These are phyloP conservation scores for Pentamera pediparva DNA, from an alignment of 53 echinoderm and acorn worm species.

Conservation along the genomic window DNA sequence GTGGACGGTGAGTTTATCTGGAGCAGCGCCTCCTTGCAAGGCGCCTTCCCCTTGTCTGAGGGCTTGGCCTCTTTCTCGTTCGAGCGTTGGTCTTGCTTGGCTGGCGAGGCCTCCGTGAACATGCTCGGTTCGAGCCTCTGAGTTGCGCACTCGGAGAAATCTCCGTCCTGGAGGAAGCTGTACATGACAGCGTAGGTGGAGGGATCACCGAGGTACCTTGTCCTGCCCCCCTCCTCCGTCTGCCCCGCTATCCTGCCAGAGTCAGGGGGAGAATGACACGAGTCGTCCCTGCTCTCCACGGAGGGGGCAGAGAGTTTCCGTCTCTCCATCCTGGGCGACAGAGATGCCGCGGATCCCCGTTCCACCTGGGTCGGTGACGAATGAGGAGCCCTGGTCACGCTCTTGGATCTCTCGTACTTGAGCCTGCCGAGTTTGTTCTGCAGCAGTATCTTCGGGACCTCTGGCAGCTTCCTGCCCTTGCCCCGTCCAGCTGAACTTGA, in stretches of 20 bases:
- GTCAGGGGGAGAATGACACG: constrained; percentile 66
- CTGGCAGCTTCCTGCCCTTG: constrained; percentile 76
- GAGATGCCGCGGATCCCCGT: constrained; percentile 28
- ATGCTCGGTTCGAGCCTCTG: constrained; percentile 87
- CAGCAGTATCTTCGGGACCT: constrained; percentile 83
- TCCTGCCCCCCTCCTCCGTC: not conserved
- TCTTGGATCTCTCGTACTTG: constrained; percentile 52
- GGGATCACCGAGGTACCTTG: constrained; percentile 53
- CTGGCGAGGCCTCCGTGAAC: constrained; percentile 62
- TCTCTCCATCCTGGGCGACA: constrained; percentile 44
- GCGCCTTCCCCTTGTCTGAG: constrained; percentile 5
- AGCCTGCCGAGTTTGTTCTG: constrained; percentile 80
- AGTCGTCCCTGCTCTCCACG: constrained; percentile 67
- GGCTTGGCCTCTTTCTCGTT: not conserved
- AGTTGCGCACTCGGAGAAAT: constrained; percentile 87
- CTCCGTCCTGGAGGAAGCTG: constrained; percentile 72
- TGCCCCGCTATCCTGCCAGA: constrained; percentile 28
- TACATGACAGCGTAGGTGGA: constrained; percentile 90
- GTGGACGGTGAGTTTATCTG: constrained; percentile 20
- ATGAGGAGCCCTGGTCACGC: constrained; percentile 24
- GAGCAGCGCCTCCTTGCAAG: constrained; percentile 14
- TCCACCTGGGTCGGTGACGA: constrained; percentile 29
- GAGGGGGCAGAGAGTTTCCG: constrained; percentile 51
- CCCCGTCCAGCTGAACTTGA: constrained; percentile 46
- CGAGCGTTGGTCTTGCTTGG: not conserved